These are phyloP conservation scores for Paraplagusia blochii DNA, from an alignment of 2,113 vertebrate species.

Conservation along the genomic window DNA sequence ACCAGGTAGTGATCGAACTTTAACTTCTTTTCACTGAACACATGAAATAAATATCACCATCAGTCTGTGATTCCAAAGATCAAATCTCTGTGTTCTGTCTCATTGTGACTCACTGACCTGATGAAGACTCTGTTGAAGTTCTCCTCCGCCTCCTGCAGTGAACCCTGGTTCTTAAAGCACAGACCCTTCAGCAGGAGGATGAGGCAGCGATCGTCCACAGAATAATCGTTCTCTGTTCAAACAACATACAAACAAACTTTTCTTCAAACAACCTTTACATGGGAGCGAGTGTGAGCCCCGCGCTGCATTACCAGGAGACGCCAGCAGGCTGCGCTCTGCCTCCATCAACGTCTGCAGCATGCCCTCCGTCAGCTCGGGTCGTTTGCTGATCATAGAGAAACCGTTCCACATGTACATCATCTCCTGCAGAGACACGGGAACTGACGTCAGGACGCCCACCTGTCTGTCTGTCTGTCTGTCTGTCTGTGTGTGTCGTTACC, in stretches of 20 bases:
- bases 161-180: slow-evolving; percentile 77
- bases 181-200: slow-evolving; percentile 78
- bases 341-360: slow-evolving; percentile 75
- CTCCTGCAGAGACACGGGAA: slow-evolving; percentile 61
- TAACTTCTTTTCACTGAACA: slow-evolving; percentile 77
- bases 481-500: slow-evolving; percentile 54
- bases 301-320: slow-evolving; percentile 62
- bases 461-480: background rate
- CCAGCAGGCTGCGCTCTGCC: slow-evolving; percentile 73
- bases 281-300: too few relatives aligned
- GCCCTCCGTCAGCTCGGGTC: slow-evolving; percentile 72
- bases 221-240: slow-evolving; percentile 68
- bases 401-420: slow-evolving; percentile 89
- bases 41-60: background rate
- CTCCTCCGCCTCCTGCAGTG: slow-evolving; percentile 69
- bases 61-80: too few relatives aligned
- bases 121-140: slow-evolving; percentile 69
- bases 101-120: too few relatives aligned
- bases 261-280: too few relatives aligned
- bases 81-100: too few relatives aligned
- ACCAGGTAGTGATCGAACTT: slow-evolving; percentile 78
- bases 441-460: background rate
- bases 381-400: slow-evolving; percentile 77
- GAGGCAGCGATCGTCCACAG: slow-evolving; percentile 71
- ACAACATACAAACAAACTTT: too few relatives aligned